phyloP scores from a whole-genome alignment of 2,888 invertebrate genomes.

The Dasysyrphus tricinctus region DNA sequence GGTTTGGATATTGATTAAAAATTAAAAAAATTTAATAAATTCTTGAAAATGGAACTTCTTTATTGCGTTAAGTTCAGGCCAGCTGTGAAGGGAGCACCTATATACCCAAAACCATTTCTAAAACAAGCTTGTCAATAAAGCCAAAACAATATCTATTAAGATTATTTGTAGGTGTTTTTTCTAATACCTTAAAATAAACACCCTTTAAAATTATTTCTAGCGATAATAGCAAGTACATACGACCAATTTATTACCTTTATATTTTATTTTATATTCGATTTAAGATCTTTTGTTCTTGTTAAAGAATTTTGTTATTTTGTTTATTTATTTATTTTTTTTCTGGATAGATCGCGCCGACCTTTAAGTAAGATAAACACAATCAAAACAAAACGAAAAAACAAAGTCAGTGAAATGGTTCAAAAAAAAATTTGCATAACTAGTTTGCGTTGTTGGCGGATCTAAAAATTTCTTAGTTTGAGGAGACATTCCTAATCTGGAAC shows the following conservation, averaged over 20 bases:
- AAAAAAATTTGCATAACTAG: conserved; percentile 18
- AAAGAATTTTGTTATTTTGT: not conserved
- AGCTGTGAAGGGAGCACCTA: too few species aligned
- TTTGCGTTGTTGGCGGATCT: conserved; percentile 23
- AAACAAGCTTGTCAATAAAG: too few species aligned
- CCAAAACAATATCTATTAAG: too few species aligned
- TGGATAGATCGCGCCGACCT: conserved; percentile 10
- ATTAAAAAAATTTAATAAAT: too few species aligned
- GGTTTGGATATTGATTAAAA: too few species aligned
- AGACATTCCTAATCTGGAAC: conserved; percentile 23
- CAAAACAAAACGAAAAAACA: not conserved
- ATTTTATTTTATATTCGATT: not conserved
- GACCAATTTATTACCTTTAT: not conserved
- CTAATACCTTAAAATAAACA: too few species aligned
- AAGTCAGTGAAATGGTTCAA: not conserved
- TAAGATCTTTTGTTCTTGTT: not conserved
- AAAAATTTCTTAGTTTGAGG: conserved; percentile 6
- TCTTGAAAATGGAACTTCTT: too few species aligned
- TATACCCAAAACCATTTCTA: too few species aligned
- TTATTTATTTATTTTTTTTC: not conserved
- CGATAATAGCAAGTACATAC: not conserved
- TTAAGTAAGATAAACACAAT: conserved; percentile 19
- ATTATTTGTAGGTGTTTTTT: too few species aligned
- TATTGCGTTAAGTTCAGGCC: too few species aligned
- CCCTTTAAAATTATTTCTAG: too few species aligned